Conservation (phyloP, 1,140 invertebrate genomes). For the Cotesia chilonis region DNA sequence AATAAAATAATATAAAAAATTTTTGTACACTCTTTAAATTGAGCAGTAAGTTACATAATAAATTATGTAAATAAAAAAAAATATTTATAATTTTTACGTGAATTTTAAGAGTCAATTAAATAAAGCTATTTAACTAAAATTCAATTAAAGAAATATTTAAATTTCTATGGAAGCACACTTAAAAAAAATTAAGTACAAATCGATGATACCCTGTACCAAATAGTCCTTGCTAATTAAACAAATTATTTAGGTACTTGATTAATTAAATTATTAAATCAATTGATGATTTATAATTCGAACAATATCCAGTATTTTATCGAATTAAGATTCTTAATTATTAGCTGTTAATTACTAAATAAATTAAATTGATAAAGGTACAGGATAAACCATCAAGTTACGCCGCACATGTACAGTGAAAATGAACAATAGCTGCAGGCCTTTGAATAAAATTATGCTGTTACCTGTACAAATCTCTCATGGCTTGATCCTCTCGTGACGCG, state of each 20-base stretch:
- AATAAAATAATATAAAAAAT: no score
- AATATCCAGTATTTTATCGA: not conserved
- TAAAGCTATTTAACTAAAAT: no score
- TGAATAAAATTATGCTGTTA: slow-evolving; percentile 54
- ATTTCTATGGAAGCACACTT: slow-evolving; percentile 21
- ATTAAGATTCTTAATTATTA: not conserved
- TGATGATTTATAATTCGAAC: no score
- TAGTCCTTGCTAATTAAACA: not conserved
- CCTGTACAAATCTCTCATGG: slow-evolving; percentile 65
- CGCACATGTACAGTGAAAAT: slow-evolving; percentile 31
- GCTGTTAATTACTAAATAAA: no score
- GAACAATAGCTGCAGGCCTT: slow-evolving; percentile 35
- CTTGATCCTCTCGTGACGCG: slow-evolving; percentile 62
- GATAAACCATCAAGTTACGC: slow-evolving; percentile 20
- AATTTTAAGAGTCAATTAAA: no score
- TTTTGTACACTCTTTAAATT: no score
- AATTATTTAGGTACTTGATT: not conserved
- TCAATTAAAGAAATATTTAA: slow-evolving; percentile 16
- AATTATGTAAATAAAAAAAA: no score
- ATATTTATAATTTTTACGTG: no score
- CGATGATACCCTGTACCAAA: slow-evolving; percentile 15
- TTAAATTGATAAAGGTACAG: slow-evolving; percentile 12
- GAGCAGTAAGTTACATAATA: no score
- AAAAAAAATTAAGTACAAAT: slow-evolving; percentile 11
- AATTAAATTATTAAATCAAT: no score